Evolutionary conservation across 1,140 invertebrate genomes (phyloP).

Genomic region (Diachasma alloeum): DNA sequence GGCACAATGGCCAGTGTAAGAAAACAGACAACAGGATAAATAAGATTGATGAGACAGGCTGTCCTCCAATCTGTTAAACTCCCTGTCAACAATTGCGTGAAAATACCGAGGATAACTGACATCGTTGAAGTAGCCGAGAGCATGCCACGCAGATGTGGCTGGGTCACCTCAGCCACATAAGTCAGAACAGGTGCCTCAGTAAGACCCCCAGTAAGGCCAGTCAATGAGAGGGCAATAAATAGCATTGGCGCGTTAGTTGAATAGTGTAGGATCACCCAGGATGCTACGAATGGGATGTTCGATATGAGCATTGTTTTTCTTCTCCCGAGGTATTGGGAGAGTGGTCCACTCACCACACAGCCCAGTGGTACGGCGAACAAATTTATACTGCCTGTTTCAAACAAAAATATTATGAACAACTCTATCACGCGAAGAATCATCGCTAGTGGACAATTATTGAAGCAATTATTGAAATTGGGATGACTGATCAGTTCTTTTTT

Average conservation of each 20-base stretch:
- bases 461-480: too few relatives aligned
- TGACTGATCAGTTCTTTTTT: too few relatives aligned
- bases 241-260: constrained; percentile 69
- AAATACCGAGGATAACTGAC: constrained; percentile 76
- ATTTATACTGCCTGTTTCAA: constrained; percentile 76
- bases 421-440: too few relatives aligned
- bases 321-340: constrained; percentile 75
- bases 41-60: constrained; percentile 73
- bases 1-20: constrained; percentile 74
- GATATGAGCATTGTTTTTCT: constrained; percentile 76
- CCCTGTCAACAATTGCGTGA: constrained; percentile 76
- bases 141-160: constrained; percentile 78
- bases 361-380: constrained; percentile 79
- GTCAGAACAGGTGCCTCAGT: constrained; percentile 83
- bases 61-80: constrained; percentile 75
- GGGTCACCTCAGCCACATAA: constrained; percentile 82
- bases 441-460: too few relatives aligned
- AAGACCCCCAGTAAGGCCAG: constrained; percentile 77
- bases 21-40: constrained; percentile 73
- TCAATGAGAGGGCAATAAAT: constrained; percentile 73
- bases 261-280: constrained; percentile 77
- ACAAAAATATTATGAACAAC: neutral
- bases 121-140: constrained; percentile 77
- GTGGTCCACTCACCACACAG: constrained; percentile 74
- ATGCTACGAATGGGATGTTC: constrained; percentile 75